A percentile compares a stretch with the other conserved stretches of the same genome.
Evolutionary conservation across 2,113 vertebrate genomes (phyloP).

Genomic region (Ammospiza caudacuta): DNA sequence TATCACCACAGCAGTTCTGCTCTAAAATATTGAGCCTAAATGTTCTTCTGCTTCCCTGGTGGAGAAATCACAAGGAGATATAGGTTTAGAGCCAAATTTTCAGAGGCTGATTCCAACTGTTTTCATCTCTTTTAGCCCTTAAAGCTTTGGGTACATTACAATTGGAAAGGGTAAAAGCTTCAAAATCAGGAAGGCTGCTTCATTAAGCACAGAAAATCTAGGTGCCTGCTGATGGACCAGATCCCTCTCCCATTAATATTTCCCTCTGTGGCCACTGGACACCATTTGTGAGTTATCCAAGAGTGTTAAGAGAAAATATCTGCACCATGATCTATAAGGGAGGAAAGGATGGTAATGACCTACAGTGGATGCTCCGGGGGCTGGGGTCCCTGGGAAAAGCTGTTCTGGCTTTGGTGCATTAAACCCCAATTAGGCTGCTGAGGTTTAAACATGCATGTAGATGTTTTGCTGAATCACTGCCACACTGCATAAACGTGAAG

Average conservation of each 20-base stretch:
- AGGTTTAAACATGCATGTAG: not conserved
- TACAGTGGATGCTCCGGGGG: not conserved
- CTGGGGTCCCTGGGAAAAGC: not conserved
- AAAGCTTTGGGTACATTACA: not conserved
- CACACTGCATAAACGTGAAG: not conserved
- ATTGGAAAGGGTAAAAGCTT: not conserved
- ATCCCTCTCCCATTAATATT: not conserved
- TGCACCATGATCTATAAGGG: not conserved
- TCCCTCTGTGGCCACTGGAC: not conserved
- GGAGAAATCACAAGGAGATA: slow-evolving; percentile 13
- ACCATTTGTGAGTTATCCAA: not conserved
- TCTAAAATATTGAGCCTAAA: slow-evolving; percentile 7
- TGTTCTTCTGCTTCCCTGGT: not conserved
- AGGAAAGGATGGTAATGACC: not conserved
- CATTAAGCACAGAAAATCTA: slow-evolving; percentile 3
- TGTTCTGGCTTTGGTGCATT: not conserved
- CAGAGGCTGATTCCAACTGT: not conserved
- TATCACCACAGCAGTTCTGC: slow-evolving; percentile 15
- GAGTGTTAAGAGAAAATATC: not conserved
- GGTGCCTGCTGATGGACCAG: not conserved
- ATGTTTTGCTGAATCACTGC: not conserved
- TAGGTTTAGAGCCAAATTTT: slow-evolving; percentile 1
- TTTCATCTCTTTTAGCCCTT: not conserved
- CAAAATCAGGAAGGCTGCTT: not conserved
- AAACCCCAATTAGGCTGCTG: not conserved